Evolutionary conservation across 2,888 invertebrate genomes (phyloP).

Genomic region (Esperia sulphurella): DNA sequence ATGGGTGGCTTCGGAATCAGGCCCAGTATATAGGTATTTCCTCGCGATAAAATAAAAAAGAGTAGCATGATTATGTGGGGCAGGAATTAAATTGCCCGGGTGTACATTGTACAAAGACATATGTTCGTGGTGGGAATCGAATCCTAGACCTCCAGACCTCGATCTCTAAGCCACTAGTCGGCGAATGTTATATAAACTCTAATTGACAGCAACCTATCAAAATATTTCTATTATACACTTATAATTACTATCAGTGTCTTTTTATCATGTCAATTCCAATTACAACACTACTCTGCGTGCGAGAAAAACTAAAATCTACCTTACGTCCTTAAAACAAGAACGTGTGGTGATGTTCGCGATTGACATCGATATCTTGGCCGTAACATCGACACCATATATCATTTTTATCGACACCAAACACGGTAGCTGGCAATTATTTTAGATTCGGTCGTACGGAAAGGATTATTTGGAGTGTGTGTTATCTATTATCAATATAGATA

Average conservation of each 20-base stretch:
- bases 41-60: no score
- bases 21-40: no score
- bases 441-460: background rate
- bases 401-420: conserved; percentile 1
- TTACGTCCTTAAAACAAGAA: background rate
- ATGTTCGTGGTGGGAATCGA: no score
- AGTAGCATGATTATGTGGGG: no score
- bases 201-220: background rate
- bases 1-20: no score
- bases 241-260: background rate
- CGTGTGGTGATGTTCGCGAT: background rate
- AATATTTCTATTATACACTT: conserved; percentile 1
- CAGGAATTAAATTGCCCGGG: no score
- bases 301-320: background rate
- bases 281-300: background rate
- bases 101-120: no score
- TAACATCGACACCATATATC: conserved; percentile 1
- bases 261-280: background rate
- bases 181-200: no score
- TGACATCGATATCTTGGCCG: background rate
- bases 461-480: background rate
- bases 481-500: background rate
- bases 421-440: conserved; percentile 4
- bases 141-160: no score
- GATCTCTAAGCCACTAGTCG: no score